These are phyloP conservation scores for Oreochromis spilurus DNA, from an alignment of 2,113 vertebrate genomes.

Conservation along the genomic window DNA sequence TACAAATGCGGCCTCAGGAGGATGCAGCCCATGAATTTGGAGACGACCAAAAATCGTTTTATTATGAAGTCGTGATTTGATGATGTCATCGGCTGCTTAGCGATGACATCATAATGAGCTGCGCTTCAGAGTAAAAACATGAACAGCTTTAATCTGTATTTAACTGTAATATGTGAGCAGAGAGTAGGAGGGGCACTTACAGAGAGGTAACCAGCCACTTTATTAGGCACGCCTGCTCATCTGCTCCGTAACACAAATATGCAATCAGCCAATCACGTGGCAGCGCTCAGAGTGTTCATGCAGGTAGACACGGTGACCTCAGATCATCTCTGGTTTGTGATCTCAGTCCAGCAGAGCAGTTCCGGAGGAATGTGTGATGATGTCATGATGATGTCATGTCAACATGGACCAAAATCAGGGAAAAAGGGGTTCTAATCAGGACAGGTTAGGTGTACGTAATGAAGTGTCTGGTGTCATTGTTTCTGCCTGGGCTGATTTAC, in stretches of 20 bases:
- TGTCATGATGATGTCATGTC: background rate
- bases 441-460: background rate
- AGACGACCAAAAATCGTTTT: background rate
- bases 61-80: background rate
- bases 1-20: too few relatives aligned
- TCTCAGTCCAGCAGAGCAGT: background rate
- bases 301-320: background rate
- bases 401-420: background rate
- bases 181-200: background rate
- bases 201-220: background rate
- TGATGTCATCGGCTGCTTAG: rapidly evolving
- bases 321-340: background rate
- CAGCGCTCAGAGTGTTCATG: background rate
- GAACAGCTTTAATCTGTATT: background rate
- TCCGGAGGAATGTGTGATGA: background rate
- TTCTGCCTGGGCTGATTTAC: background rate
- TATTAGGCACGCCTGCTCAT: background rate
- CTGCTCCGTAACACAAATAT: background rate
- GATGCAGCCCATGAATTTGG: too few relatives aligned
- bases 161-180: background rate
- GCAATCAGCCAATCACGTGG: background rate
- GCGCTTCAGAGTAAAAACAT: background rate
- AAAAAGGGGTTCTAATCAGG: background rate
- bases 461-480: background rate
- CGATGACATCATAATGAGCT: background rate